phyloP scores from a whole-genome alignment of 2,797 vertebrate species.

The Acrossocheilus wenchowensis region DNA sequence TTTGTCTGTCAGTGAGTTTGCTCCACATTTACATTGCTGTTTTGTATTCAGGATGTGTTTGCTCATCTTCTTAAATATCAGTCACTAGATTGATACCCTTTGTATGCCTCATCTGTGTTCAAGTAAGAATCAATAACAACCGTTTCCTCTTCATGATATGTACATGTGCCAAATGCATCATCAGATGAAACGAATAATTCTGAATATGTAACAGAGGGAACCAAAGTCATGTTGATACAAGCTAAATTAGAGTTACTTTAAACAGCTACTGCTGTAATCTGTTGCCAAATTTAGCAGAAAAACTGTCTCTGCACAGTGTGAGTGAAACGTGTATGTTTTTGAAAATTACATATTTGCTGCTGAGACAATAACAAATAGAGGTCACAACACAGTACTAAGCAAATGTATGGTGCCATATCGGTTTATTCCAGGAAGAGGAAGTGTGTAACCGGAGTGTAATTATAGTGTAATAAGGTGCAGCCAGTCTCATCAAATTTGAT shows the following conservation, averaged over 20 bases:
- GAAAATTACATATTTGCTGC: background rate
- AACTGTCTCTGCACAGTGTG: background rate
- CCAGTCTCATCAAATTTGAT: no score
- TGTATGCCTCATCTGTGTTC: background rate
- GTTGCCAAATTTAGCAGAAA: no score
- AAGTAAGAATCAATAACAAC: background rate
- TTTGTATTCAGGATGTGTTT: background rate
- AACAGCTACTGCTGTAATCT: no score
- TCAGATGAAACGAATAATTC: background rate
- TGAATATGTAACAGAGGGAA: background rate
- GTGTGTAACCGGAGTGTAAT: no score
- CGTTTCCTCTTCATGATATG: background rate
- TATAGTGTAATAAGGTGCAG: no score
- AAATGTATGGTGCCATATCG: background rate
- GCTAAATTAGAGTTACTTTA: background rate
- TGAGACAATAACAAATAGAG: background rate
- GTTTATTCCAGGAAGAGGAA: no score
- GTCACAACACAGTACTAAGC: background rate
- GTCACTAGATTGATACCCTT: background rate
- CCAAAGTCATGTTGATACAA: background rate
- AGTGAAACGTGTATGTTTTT: background rate
- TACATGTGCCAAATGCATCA: background rate
- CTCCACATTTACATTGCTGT: background rate
- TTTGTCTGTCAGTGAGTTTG: slow-evolving; percentile 24
- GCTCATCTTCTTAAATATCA: background rate